phyloP scores from a whole-genome alignment of 2,888 invertebrate species.

The Ophraella communa region DNA sequence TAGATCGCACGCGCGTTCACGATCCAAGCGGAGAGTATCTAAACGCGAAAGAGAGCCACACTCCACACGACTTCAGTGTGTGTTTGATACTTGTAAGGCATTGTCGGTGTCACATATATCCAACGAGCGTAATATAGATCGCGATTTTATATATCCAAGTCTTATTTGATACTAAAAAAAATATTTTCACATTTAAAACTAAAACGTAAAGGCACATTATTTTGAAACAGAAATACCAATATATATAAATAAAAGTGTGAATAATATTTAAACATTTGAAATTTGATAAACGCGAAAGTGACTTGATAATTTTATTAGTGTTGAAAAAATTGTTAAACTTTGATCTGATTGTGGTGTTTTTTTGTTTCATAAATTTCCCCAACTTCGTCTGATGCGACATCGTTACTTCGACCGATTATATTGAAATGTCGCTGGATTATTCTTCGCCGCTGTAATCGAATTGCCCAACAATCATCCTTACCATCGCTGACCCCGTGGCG shows the following conservation, averaged over 20 bases:
- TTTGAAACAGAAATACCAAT: too few relatives aligned
- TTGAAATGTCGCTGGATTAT: constrained; percentile 37
- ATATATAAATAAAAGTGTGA: constrained; percentile 13
- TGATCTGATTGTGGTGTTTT: constrained; percentile 47
- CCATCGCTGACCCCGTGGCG: constrained; percentile 78
- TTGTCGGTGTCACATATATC: constrained; percentile 50
- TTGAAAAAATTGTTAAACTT: constrained; percentile 15
- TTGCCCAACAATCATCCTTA: constrained; percentile 65
- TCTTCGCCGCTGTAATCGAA: constrained; percentile 55
- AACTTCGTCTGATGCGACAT: constrained; percentile 10
- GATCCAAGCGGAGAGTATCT: constrained; percentile 58
- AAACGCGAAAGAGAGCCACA: constrained; percentile 51
- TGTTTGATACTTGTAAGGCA: constrained; percentile 57
- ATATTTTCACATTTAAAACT: not conserved
- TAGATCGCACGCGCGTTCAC: constrained; percentile 65
- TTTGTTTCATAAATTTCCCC: constrained; percentile 47
- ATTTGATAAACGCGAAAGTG: not conserved
- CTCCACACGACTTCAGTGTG: constrained; percentile 62
- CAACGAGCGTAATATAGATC: constrained; percentile 51
- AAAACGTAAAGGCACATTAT: not conserved
- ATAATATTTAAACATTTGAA: not conserved
- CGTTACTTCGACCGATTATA: constrained; percentile 28
- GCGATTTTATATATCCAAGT: constrained; percentile 47
- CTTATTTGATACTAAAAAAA: not conserved
- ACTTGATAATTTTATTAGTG: constrained; percentile 10